phyloP scores from a whole-genome alignment of 2,797 vertebrate species.

The Xerus rutilus region DNA sequence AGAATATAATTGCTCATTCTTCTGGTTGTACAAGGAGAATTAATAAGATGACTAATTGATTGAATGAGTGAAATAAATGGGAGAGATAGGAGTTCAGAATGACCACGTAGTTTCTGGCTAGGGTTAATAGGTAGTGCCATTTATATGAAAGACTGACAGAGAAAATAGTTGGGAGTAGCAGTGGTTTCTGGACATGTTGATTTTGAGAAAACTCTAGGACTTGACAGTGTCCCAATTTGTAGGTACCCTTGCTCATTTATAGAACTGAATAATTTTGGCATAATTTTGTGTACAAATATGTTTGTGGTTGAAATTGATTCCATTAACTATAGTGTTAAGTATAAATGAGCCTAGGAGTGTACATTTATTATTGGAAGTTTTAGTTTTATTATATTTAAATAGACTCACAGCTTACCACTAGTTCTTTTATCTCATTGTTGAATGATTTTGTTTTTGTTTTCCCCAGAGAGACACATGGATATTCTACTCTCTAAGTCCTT shows the following conservation, averaged over 20 bases:
- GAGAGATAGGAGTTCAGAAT: neutral
- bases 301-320: constrained; percentile 20
- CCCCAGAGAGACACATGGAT: neutral
- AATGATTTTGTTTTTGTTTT: neutral
- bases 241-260: neutral
- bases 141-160: constrained; percentile 7
- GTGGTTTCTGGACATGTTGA: neutral
- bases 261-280: neutral
- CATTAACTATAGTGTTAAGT: neutral
- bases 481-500: neutral
- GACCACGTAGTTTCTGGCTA: neutral
- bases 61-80: neutral
- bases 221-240: neutral
- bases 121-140: neutral
- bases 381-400: constrained; percentile 52
- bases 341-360: neutral
- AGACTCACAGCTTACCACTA: neutral
- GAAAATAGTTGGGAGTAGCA: neutral
- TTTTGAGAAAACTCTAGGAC: constrained; percentile 6
- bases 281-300: neutral
- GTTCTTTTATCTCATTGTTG: constrained; percentile 13
- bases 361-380: neutral
- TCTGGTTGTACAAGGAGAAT: neutral
- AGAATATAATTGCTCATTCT: too few species aligned
- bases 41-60: neutral